Base-by-base conservation (phyloP, 2,113 vertebrate species). In the Crotalus horridus region DNA sequence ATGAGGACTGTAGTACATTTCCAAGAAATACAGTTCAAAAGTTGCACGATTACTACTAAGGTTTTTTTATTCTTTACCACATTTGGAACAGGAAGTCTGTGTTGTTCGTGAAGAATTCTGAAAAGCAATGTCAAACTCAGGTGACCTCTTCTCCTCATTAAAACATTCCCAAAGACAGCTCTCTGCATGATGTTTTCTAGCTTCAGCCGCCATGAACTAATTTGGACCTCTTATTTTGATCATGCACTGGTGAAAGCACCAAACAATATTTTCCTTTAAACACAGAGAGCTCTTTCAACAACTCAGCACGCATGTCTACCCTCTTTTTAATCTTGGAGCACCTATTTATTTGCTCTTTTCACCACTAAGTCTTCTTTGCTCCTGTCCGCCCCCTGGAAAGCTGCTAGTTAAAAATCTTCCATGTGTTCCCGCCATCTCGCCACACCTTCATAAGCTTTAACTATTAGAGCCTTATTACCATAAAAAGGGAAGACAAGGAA, bases 311-410 rank as follows among this genome's bases (percentile, higher is more conserved):
- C 97, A 98, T 98, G 99, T 98, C 98, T 97, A 98, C 98, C 97
- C 98, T 97, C 97, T 98, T 98, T 98, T 99, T 98, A 98, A 98
- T 98, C 98, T 98, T 98, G 97, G 98, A 98, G 97, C 98, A 98
- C 98, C 98, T 99, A 99, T 99, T 99, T 99, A 99, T 99, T 99
- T 99, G 98, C 98, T 98, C 98, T 98, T 99, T 98, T 98, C 98
- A 98, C 98, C 94, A 96, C 98, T 98, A 98, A 99, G 98, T 98
- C 98, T 98, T 98, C 97, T 97, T 98, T 98, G 97, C 98, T 98
- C 97, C 98, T 99, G 97, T 98, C 97, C 97, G 92, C 97, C 97
- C 97, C 98, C 98, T 97, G 97, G 97, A 96, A 98, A 96, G 98
- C 97, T 94, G 94, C 96, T 98, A 98, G 98, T 98, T 98, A 98